These are phyloP conservation scores for Gymnothorax javanicus DNA, from an alignment of 2,797 vertebrate species.

Conservation along the genomic window DNA sequence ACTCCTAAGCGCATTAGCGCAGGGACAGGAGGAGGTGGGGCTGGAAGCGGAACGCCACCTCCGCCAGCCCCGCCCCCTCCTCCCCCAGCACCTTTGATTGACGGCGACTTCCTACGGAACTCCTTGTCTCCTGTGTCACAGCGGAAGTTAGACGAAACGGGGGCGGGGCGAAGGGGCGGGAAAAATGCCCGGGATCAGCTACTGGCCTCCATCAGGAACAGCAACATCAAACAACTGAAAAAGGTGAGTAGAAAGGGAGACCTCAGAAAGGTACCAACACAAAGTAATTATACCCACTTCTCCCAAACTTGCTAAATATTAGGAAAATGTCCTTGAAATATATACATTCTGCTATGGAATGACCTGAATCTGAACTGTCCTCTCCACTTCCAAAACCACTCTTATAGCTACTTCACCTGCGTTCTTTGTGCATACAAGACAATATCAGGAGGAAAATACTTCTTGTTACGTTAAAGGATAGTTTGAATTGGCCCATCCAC, in stretches of 20 bases:
- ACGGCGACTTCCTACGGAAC: conserved; percentile 73
- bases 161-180: conserved; percentile 62
- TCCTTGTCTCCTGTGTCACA: conserved; percentile 76
- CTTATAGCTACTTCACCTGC: not conserved
- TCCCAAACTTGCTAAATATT: too few relatives aligned
- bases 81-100: conserved; percentile 67
- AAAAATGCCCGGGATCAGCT: conserved; percentile 82
- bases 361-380: too few relatives aligned
- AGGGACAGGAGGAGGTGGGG: conserved; percentile 14
- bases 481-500: too few relatives aligned
- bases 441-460: too few relatives aligned
- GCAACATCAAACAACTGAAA: conserved; percentile 79
- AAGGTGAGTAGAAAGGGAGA: conserved; percentile 64
- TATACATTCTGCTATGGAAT: too few relatives aligned
- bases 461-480: too few relatives aligned
- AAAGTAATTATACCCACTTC: too few relatives aligned
- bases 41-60: not conserved
- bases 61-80: conserved; percentile 45
- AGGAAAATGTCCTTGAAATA: too few relatives aligned
- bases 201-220: conserved; percentile 80
- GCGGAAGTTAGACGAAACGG: conserved; percentile 73
- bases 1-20: conserved; percentile 58
- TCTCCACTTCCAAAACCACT: too few relatives aligned
- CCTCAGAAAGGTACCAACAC: too few relatives aligned
- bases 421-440: not conserved